phyloP scores from a whole-genome alignment of 2,113 vertebrate species.

The Sturnus vulgaris region DNA sequence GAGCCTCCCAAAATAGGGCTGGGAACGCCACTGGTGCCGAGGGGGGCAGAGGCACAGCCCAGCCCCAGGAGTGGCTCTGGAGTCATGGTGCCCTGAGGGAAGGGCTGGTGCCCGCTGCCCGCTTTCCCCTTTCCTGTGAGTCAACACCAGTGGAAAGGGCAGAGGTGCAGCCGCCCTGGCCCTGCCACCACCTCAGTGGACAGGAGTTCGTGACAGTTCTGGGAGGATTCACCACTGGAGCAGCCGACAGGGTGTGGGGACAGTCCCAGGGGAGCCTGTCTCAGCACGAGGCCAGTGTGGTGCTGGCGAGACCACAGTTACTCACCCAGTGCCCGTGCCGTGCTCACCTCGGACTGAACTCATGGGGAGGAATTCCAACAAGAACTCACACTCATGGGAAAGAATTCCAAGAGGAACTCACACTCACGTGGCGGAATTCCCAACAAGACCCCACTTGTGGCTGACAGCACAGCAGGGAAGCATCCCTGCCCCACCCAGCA shows the following conservation, averaged over 20 bases:
- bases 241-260: neutral
- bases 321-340: neutral
- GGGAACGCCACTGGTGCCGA: rapidly evolving
- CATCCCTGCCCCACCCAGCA: neutral
- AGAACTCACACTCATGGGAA: neutral
- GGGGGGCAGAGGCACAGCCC: neutral
- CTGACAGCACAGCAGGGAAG: neutral
- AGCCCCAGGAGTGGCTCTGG: rapidly evolving
- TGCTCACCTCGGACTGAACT: rapidly evolving
- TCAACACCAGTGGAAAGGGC: neutral
- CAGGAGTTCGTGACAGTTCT: neutral
- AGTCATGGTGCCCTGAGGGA: rapidly evolving
- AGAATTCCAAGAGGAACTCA: neutral
- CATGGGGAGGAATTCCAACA: neutral
- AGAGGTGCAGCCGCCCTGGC: rapidly evolving
- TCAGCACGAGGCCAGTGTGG: neutral
- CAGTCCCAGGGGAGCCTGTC: neutral
- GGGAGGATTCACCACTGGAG: neutral
- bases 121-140: neutral
- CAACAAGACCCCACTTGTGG: neutral
- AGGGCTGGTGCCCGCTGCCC: rapidly evolving
- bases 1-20: neutral
- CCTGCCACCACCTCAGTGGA: neutral
- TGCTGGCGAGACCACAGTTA: rapidly evolving
- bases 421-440: neutral